Base-by-base conservation (phyloP, 2,113 vertebrate genomes). In the Philantomba maxwellii region DNA sequence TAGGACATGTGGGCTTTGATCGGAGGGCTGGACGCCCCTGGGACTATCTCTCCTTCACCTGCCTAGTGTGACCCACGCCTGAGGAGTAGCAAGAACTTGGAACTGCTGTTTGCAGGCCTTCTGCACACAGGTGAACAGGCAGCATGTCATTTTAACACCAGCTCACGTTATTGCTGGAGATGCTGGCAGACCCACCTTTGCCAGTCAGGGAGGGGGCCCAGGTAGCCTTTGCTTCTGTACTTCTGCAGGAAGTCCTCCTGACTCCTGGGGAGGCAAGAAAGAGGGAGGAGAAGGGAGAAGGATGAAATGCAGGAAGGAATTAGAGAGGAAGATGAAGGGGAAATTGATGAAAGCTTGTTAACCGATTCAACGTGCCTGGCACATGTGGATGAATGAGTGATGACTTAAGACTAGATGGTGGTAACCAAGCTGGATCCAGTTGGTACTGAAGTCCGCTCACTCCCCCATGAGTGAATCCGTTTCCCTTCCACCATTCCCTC, bases 121-220 rank as follows among this genome's bases (percentile, higher is more conserved):
- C 64, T 93, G 93, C 89, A 19, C 26, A 14, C 94, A 96, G 95
- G 58, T 33, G 73, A 96, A 86, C 58, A 83, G 94, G 82, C 53
- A 11, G 47, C 2, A 10, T 43, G 87, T 17, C 14, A 19, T 86
- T 97, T 78, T 86, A 85, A 85, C 66, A 81, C 36, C 0, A 66
- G 81, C 1, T 55, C 64, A n/a, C 30, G 47, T 3, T 94, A 14
- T 3, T 66, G 11, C 3, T 89, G 90, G 94, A 19, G 2, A 43
- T 2, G 0, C 55, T 15, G 45, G 60, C 4, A 78, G 62, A 0
- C 39, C 5, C 25, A 19, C 28, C 58, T 28, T 15, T 36, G 49
- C 51, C 36, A 13, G 4, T 45, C 55, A 5, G 16, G 62, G 43
- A 43, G 8, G 19, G 43, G 43, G 7, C 17, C n/a, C 28, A 8